Base-by-base conservation (phyloP, 53 echinoderm and acorn worm genomes). In the Hippasteria phrygiana region DNA sequence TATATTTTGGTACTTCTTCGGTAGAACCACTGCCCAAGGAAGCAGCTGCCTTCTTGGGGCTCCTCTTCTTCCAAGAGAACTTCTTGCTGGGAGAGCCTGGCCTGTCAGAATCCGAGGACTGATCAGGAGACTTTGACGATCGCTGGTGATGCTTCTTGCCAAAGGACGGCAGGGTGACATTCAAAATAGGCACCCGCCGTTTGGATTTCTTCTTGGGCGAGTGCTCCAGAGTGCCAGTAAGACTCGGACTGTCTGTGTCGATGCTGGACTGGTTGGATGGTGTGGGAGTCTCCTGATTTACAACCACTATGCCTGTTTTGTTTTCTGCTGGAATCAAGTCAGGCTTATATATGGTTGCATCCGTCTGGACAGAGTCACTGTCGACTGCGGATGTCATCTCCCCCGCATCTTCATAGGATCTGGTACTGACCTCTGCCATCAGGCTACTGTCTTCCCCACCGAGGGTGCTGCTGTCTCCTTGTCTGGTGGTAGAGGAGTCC, bases 31-130 rank as follows among this genome's bases (percentile, higher is more conserved):
- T 22, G 59, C 59, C 26, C 4, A 20, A 14, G 26, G 59, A 26
- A 59, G 8, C 48, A 24, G 78, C 29, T 36, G 36, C 51, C 20
- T 27, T 55, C 85, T 69, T 85, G 51, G 85, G 85, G 38, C 71
- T 92, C 92, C 75, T 92, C 75, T 88, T 88, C 55, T 59, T 92
- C 92, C 92, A 92, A 18, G 87, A 73, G 73, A 88, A 92, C 31
- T 71, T 74, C 70, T 88, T 92, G 67, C 82, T 88, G 38, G 92
- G 92, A 42, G 92, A 92, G 27, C 64, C 55, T 36, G 88, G 41
- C 27, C 88, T 74, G 50, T 92, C 92, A 0, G 92, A 92, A 50
- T 92, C 92, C 2, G 92, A 92, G 75, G 92, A 92, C 67, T 92
- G 92, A 11, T 92, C 92, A 6, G 83, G 82, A 0, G 92, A 88